Percentiles rank a stretch among this genome's conserved stretches.
Evolutionary conservation across 1,140 invertebrate species (phyloP).

Genomic region (Trachymyrmex cornetzi): DNA sequence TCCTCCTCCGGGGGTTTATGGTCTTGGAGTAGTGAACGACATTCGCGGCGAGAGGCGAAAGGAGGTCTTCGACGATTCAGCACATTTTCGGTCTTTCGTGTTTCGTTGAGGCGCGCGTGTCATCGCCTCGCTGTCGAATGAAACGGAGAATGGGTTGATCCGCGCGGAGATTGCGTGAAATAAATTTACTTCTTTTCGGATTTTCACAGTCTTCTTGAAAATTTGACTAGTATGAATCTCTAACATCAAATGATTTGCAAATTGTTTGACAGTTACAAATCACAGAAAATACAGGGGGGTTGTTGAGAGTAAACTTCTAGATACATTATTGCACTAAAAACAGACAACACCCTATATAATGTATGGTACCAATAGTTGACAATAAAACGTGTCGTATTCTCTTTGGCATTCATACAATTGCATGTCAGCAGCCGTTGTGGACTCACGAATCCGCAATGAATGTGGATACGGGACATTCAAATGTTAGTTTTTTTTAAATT

Average conservation of each 20-base stretch:
- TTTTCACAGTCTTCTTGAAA: not conserved
- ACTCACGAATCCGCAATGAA: conserved; percentile 8
- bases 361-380: not conserved
- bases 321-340: conserved; percentile 2
- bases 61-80: conserved; percentile 47
- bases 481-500: conserved; percentile 55
- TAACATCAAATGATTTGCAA: not conserved
- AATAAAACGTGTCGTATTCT: conserved; percentile 1
- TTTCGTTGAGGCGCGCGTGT: conserved; percentile 51
- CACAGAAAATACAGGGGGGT: not conserved
- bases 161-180: conserved; percentile 21
- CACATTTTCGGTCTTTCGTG: conserved; percentile 62
- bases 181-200: conserved; percentile 12
- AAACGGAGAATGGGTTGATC: conserved; percentile 27
- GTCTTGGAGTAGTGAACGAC: conserved; percentile 35
- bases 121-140: conserved; percentile 7
- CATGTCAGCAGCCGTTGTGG: not conserved
- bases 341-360: not conserved
- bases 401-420: not conserved
- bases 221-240: not conserved
- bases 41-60: conserved; percentile 38
- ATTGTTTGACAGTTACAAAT: not conserved
- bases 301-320: not conserved
- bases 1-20: conserved; percentile 32
- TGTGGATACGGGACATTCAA: not conserved